Percentiles rank a stretch among this genome's conserved stretches.
Evolutionary conservation across 2,113 vertebrate genomes (phyloP).

Genomic region (Cheirogaleus medius): DNA sequence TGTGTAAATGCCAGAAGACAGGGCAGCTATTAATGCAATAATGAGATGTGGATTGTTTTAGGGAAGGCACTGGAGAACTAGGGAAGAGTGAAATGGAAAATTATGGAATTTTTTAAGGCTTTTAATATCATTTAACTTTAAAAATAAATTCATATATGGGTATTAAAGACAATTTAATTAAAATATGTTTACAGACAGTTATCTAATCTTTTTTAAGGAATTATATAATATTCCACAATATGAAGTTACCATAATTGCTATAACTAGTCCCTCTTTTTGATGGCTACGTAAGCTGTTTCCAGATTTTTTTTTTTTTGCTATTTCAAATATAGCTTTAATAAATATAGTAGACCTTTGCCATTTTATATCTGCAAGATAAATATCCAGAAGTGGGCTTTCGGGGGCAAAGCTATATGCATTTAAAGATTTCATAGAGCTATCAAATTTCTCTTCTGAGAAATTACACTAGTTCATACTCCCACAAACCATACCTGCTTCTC

Average conservation of each 20-base stretch:
- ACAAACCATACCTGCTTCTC: not conserved
- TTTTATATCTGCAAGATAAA: not conserved
- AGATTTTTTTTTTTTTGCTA: not conserved
- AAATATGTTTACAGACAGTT: not conserved
- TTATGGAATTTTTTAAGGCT: not conserved
- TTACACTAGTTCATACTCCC: not conserved
- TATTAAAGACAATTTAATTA: not conserved
- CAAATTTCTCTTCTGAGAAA: slow-evolving; percentile 33
- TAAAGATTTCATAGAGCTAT: not conserved
- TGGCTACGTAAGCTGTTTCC: not conserved
- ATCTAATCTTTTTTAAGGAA: not conserved
- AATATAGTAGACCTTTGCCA: not conserved
- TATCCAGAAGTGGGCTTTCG: not conserved
- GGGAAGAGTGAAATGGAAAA: not conserved
- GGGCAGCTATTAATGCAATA: not conserved
- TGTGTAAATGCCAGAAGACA: not conserved
- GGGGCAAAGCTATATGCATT: not conserved
- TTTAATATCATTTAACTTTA: slow-evolving; percentile 7
- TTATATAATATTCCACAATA: not conserved
- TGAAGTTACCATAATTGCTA: not conserved
- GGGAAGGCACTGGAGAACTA: not conserved
- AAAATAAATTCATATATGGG: not conserved
- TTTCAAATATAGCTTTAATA: not conserved
- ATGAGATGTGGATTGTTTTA: not conserved
- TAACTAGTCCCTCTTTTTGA: not conserved